Percentiles rank a stretch among this genome's conserved stretches.
Evolutionary conservation across 2,797 vertebrate genomes (phyloP).

Genomic region (Rallus crepitans): DNA sequence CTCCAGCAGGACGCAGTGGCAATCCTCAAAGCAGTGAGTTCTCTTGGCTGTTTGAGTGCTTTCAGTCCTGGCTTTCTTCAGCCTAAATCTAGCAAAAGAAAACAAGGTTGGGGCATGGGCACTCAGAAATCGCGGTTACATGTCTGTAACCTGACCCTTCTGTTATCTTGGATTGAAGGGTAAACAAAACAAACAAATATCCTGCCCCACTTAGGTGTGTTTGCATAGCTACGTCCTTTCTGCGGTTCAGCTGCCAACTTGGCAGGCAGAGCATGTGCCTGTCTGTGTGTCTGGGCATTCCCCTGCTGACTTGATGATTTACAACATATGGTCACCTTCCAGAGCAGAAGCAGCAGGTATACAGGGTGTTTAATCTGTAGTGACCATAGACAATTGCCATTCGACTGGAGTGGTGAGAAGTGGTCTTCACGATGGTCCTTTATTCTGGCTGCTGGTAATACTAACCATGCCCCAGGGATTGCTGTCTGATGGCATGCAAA

Average conservation of each 20-base stretch:
- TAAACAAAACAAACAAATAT: background rate
- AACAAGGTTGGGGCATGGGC: background rate
- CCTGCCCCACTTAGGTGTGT: background rate
- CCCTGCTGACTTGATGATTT: slow-evolving; percentile 20
- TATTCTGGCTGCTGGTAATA: background rate
- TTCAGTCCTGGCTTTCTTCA: background rate
- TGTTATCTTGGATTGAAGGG: slow-evolving; percentile 1
- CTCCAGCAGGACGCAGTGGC: slow-evolving; percentile 88
- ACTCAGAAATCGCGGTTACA: rapidly evolving
- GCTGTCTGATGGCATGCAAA: background rate
- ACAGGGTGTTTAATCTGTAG: background rate
- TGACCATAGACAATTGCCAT: background rate
- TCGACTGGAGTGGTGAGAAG: background rate
- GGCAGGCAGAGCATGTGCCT: background rate
- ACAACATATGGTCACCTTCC: background rate
- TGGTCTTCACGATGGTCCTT: background rate
- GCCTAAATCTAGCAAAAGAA: background rate
- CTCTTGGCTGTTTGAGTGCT: rapidly evolving
- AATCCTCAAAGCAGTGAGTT: slow-evolving; percentile 94
- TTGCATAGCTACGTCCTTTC: slow-evolving; percentile 13
- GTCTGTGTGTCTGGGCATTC: slow-evolving; percentile 27
- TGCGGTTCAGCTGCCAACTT: background rate
- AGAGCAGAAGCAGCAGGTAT: background rate
- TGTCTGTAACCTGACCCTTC: background rate
- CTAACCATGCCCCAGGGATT: background rate